Percentiles rank a stretch among this genome's conserved stretches.
phyloP scores from a whole-genome alignment of 2,888 invertebrate genomes.

The Clanis bilineata region DNA sequence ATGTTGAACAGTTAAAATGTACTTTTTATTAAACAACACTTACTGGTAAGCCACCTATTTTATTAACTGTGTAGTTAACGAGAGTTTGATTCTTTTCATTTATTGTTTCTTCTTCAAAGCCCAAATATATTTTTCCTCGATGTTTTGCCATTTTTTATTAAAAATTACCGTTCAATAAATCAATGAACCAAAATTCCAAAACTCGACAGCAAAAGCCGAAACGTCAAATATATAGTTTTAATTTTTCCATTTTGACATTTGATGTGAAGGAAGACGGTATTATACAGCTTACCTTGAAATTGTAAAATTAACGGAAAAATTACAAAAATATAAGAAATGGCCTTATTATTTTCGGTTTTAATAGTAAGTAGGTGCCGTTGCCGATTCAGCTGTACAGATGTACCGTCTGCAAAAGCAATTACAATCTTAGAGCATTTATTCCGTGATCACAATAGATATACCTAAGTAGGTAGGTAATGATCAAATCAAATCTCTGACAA shows the following conservation, averaged over 20 bases:
- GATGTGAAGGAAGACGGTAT: background rate
- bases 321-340: no score
- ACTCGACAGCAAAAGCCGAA: conserved; percentile 25
- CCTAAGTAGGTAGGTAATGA: no score
- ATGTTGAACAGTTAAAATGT: no score
- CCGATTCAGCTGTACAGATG: no score
- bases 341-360: no score
- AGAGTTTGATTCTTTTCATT: conserved; percentile 85
- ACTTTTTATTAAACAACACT: conserved; percentile 50
- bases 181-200: background rate
- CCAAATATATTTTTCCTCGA: conserved; percentile 86
- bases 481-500: no score
- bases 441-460: no score
- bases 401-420: no score
- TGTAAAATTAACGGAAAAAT: no score
- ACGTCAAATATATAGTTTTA: background rate
- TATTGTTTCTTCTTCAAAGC: conserved; percentile 90
- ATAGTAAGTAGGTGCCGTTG: no score
- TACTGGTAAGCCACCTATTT: conserved; percentile 91
- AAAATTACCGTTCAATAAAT: background rate
- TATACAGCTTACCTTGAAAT: background rate
- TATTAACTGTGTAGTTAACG: conserved; percentile 88
- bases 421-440: no score
- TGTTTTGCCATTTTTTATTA: conserved; percentile 70
- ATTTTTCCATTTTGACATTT: background rate